Evolutionary conservation across 2,888 invertebrate species (phyloP).

Genomic region (Fabriciana adippe): DNA sequence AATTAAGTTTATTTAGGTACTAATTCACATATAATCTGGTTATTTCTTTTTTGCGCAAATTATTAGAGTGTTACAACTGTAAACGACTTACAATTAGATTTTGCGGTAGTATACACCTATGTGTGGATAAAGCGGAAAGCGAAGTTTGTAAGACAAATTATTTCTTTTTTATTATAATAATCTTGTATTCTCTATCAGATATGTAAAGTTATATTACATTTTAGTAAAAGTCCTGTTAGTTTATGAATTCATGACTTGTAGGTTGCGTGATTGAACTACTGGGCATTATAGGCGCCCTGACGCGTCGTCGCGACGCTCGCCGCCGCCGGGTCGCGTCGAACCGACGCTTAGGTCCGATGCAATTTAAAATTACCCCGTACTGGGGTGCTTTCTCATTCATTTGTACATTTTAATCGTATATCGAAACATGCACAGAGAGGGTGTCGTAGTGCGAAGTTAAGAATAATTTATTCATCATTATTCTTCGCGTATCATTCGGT

Average conservation of each 20-base stretch:
- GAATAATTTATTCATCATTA: conserved; percentile 62
- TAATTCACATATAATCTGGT: too few species aligned
- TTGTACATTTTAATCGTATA: conserved; percentile 44
- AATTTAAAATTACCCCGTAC: conserved; percentile 71
- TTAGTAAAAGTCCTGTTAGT: not conserved
- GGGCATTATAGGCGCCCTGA: conserved; percentile 33
- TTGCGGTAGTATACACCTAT: too few species aligned
- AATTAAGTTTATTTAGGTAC: too few species aligned
- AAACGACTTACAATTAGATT: too few species aligned
- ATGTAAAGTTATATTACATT: not conserved
- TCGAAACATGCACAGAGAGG: conserved; percentile 52
- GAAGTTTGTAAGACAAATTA: too few species aligned
- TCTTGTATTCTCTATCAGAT: too few species aligned
- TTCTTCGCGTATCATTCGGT: conserved; percentile 59
- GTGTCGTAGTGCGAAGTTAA: conserved; percentile 49
- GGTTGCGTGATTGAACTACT: conserved; percentile 31
- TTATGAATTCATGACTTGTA: conserved; percentile 12
- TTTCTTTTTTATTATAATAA: too few species aligned
- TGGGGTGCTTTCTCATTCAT: conserved; percentile 55
- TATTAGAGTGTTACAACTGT: too few species aligned
- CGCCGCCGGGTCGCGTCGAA: conserved; percentile 51
- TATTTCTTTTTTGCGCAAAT: too few species aligned
- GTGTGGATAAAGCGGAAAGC: too few species aligned
- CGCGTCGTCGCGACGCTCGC: conserved; percentile 44
- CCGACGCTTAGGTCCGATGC: conserved; percentile 53